Evolutionary conservation across 1,140 invertebrate genomes (phyloP), one percentile per base, ranked within the genome.

Genomic region (Cydia strobilella): DNA sequence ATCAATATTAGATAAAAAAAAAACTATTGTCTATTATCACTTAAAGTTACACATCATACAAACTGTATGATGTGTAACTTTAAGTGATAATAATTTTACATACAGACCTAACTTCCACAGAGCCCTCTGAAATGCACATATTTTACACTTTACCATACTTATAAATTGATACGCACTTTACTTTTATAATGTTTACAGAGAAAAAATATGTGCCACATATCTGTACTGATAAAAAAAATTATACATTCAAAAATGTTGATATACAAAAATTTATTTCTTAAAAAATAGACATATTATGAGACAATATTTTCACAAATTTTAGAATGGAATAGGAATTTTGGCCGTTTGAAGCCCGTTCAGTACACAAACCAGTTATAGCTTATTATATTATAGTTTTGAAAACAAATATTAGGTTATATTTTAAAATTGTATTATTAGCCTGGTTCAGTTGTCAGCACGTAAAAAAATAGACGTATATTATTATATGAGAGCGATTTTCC

Each of bases 221-320:
- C 7, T 59, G 20, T 10, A 23, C 0, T 3, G 9, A 23, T 12
- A 18, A n/a, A 23, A 7, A 59, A 59, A 59, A 59, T 23, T 7
- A 9, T 23, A 20, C 51, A 59, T 18, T 3, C 48, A n/a, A 51
- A n/a, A 4, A n/a, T 59, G 6, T 23, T 20, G 4, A 59, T 59
- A 12, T 59, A 59, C 54, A 59, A 59, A 59, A 23, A 59, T 7
- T 6, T 59, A 59, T n/a, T 54, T 54, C 54, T 59, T 59, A 23
- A 59, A 59, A 59, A 59, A 31, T 31, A 31, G 0, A 31, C 31
- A 31, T 59, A 59, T n/a, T 18, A 15, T 20, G 2, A 20, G 51
- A 59, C 51, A 54, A 59, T 59, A 23, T 59, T 59, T 59, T 59
- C 23, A 59, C 54, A 59, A 59, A 59, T 10, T 59, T 59, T 59